Evolutionary conservation across 2,888 invertebrate species (phyloP), one percentile per base, ranked within the genome.

Genomic region (Polydrusus pterygomalis): DNA sequence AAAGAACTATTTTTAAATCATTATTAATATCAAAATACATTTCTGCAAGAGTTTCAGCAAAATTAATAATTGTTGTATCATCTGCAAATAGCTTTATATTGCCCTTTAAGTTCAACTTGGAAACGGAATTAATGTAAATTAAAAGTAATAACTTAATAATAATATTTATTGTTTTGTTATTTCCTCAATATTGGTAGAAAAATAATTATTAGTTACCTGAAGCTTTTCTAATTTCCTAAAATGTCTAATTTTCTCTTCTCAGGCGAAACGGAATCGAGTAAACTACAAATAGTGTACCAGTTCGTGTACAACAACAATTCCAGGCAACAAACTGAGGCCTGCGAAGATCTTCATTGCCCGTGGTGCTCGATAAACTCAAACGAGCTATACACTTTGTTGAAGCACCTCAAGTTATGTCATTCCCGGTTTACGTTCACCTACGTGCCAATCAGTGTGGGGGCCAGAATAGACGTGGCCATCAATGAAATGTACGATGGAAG

Each of bases 401-500:
- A 97, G 86, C 98, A 98, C 87, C 91, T 98, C 70, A 97, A 97
- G 87, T 89, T 97, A 56, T 97, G 97, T 86, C 98, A 98, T 88
- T 94, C 96, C 2, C 91, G 98, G 82, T 97, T 98, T 87, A 95
- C 95, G 80, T 98, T 98, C 85, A 95, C 96, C 1, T 97, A 97
- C 87, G 93, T 94, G 91, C 94, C 94, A 43, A 93, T 94, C 80
- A 83, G 87, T 1, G 85, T 86, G 8, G 95, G 96, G 77, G 96
- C 97, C 49, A 92, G 96, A 75, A 95, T 98, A 80, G 97, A 98
- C 88, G 97, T 98, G 1, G 95, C 97, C 0, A 95, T 98, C 81
- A 98, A 98, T 88, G 97, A 98, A 87, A 89, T 94, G 77, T 98
- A 97, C 88, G 98, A 98, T 88, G 97, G 97, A 0, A 97, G 97